Evolutionary conservation across 2,888 invertebrate species (phyloP).

Genomic region (Drosophila greeni): DNA sequence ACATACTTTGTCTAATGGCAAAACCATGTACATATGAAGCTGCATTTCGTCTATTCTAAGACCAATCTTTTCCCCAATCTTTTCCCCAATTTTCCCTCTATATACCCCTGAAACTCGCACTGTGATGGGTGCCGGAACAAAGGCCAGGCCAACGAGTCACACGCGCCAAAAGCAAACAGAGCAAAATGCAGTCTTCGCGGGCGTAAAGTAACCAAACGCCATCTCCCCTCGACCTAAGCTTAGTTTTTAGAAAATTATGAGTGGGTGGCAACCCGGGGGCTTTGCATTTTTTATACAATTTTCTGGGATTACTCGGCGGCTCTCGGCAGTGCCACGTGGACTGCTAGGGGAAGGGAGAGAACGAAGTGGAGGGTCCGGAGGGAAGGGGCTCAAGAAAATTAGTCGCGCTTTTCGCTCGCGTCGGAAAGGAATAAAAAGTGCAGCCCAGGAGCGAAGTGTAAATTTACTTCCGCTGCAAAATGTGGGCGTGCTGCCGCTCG

Average conservation of each 20-base stretch:
- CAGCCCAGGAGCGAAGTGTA: slow-evolving; percentile 57
- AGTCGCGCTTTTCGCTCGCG: slow-evolving; percentile 62
- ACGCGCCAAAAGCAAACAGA: slow-evolving; percentile 56
- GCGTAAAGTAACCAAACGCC: slow-evolving; percentile 22
- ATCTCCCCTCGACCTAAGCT: slow-evolving; percentile 2
- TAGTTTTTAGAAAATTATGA: slow-evolving; percentile 56
- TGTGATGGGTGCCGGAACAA: slow-evolving; percentile 42
- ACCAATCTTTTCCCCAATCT: neutral
- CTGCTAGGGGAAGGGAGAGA: neutral
- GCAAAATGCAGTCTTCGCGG: slow-evolving; percentile 45
- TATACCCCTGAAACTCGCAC: neutral
- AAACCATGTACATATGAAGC: neutral
- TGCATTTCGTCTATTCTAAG: neutral
- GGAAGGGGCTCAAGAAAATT: slow-evolving; percentile 59
- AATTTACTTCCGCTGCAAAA: slow-evolving; percentile 68
- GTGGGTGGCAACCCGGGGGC: slow-evolving; percentile 29
- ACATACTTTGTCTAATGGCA: no score
- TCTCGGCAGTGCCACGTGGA: slow-evolving; percentile 11
- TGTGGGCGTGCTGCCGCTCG: slow-evolving; percentile 45
- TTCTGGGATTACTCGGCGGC: slow-evolving; percentile 44
- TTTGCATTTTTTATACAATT: slow-evolving; percentile 50
- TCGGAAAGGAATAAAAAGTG: slow-evolving; percentile 68
- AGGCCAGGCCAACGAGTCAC: slow-evolving; percentile 50
- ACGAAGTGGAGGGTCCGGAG: slow-evolving; percentile 23
- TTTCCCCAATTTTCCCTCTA: neutral